phyloP scores from a whole-genome alignment of 2,113 vertebrate species.

The Drymodes brunneopygia region DNA sequence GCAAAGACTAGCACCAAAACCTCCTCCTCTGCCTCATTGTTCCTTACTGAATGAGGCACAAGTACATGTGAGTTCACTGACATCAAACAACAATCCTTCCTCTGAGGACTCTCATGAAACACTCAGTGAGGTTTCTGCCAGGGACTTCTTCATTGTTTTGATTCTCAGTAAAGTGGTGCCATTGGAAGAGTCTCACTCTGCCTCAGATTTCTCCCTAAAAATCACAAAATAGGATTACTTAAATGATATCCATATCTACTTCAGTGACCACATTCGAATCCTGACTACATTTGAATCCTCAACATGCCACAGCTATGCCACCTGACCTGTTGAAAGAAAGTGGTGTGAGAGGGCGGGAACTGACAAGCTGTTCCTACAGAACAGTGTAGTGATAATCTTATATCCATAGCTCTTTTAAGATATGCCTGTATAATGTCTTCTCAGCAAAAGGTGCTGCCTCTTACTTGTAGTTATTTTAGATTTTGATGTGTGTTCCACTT shows the following conservation, averaged over 20 bases:
- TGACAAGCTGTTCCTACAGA: background rate
- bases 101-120: background rate
- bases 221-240: background rate
- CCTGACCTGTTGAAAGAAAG: background rate
- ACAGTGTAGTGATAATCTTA: background rate
- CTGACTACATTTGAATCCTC: background rate
- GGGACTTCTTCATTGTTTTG: background rate
- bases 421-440: background rate
- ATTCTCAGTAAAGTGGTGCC: background rate
- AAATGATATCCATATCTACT: background rate
- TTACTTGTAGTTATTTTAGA: background rate
- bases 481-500: background rate
- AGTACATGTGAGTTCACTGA: background rate
- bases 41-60: background rate
- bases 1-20: background rate
- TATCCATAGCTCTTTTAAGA: background rate
- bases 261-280: background rate
- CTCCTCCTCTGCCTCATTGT: background rate
- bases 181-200: background rate
- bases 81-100: background rate
- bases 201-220: background rate
- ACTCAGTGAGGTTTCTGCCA: background rate
- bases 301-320: background rate
- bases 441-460: background rate
- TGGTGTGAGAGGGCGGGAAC: background rate